These are phyloP conservation scores for Salticus scenicus DNA, from an alignment of 2,888 invertebrate genomes.

Conservation along the genomic window DNA sequence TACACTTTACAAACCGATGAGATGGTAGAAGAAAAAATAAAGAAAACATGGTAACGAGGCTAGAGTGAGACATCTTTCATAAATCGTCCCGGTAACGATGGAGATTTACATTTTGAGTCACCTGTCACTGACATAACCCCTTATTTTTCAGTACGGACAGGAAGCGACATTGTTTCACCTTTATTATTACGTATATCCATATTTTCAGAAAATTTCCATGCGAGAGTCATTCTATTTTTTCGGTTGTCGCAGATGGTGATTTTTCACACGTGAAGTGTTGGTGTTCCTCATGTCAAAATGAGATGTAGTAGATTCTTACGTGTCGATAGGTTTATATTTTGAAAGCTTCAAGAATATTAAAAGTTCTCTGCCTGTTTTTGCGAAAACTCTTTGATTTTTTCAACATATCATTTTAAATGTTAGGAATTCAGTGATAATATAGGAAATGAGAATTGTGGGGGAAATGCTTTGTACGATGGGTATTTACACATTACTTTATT, in stretches of 20 bases:
- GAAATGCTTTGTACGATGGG: too few species aligned
- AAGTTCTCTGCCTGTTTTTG: not conserved
- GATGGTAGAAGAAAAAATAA: not conserved
- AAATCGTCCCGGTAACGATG: slow-evolving; percentile 61
- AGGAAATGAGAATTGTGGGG: too few species aligned
- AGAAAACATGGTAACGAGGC: not conserved
- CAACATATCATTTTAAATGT: too few species aligned
- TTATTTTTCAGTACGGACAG: not conserved
- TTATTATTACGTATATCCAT: slow-evolving; percentile 8
- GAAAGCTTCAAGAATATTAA: not conserved
- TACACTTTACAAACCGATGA: not conserved
- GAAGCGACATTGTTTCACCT: not conserved
- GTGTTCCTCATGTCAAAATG: not conserved
- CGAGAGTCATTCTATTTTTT: not conserved
- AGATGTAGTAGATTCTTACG: not conserved
- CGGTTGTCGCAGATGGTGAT: not conserved
- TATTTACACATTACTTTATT: too few species aligned
- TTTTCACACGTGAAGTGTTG: not conserved
- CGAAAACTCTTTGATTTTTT: not conserved
- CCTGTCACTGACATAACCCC: slow-evolving; percentile 43
- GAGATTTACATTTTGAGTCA: slow-evolving; percentile 56
- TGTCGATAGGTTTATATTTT: not conserved
- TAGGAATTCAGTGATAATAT: too few species aligned
- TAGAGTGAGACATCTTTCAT: slow-evolving; percentile 34
- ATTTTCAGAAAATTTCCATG: not conserved